phyloP scores from a whole-genome alignment of 1,140 invertebrate genomes.

The Plectrocnemia conspersa region DNA sequence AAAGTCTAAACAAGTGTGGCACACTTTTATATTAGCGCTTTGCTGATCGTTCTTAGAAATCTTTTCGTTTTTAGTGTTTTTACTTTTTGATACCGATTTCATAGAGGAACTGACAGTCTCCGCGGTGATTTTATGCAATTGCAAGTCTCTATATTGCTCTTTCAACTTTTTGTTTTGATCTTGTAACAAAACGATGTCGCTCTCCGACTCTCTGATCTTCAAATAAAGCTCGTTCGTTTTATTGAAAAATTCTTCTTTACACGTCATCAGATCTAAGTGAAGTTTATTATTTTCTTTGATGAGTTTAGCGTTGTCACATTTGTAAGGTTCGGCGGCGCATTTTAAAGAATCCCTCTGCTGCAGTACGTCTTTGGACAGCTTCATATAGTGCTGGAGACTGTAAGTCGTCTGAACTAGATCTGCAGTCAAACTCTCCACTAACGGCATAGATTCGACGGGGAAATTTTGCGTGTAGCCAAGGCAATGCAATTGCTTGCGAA shows the following conservation, averaged over 20 bases:
- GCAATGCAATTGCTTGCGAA: conserved; percentile 60
- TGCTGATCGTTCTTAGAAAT: conserved; percentile 1
- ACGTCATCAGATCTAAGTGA: conserved; percentile 61
- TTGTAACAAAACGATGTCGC: conserved; percentile 44
- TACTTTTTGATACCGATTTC: conserved; percentile 37
- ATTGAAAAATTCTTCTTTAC: conserved; percentile 55
- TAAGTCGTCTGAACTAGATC: conserved; percentile 75
- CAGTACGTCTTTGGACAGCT: conserved; percentile 60
- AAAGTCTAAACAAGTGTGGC: conserved; percentile 5
- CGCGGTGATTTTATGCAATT: conserved; percentile 46
- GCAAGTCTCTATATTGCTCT: conserved; percentile 44
- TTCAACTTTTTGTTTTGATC: conserved; percentile 43
- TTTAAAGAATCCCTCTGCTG: conserved; percentile 57
- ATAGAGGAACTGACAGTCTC: conserved; percentile 46
- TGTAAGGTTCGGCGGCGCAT: conserved; percentile 61
- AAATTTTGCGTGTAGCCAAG: conserved; percentile 72
- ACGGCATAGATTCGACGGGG: conserved; percentile 63
- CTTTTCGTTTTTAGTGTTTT: conserved; percentile 39
- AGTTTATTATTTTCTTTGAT: conserved; percentile 68
- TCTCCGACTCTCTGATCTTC: conserved; percentile 42
- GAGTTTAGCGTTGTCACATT: conserved; percentile 65
- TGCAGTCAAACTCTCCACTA: conserved; percentile 68
- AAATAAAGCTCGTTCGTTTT: conserved; percentile 40
- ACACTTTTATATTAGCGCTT: neutral
- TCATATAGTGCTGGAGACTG: conserved; percentile 73